Conservation (phyloP, 2,888 invertebrate species). For the Pecten maximus region DNA sequence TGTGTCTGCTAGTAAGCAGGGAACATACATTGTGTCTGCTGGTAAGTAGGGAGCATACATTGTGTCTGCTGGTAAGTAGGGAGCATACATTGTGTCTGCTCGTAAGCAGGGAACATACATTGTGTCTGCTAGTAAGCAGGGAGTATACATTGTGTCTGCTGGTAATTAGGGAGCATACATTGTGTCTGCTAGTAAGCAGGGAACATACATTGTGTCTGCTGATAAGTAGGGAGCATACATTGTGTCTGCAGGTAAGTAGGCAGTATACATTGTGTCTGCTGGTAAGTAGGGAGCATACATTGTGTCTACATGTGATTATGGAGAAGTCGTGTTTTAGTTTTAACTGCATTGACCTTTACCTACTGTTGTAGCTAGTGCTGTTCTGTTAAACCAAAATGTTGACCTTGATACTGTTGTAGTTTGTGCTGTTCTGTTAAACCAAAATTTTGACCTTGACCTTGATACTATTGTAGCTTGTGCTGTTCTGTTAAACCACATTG, state of each 20-base stretch:
- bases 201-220: neutral
- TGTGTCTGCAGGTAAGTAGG: no score
- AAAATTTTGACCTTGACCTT: neutral
- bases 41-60: neutral
- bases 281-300: no score
- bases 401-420: neutral
- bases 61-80: neutral
- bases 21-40: neutral
- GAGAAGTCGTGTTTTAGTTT: no score
- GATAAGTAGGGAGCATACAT: no score
- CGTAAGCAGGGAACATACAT: neutral
- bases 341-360: no score
- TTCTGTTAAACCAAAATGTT: no score
- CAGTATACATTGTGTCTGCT: no score
- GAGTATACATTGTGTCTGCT: neutral
- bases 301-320: no score
- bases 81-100: neutral
- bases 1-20: neutral
- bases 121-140: neutral
- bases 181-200: neutral
- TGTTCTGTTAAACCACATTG: constrained; percentile 87
- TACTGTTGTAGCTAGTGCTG: no score
- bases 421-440: no score
- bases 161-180: neutral
- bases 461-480: constrained; percentile 85